Evolutionary conservation across 1,140 invertebrate genomes (phyloP).

Genomic region (Tetranychus urticae): DNA sequence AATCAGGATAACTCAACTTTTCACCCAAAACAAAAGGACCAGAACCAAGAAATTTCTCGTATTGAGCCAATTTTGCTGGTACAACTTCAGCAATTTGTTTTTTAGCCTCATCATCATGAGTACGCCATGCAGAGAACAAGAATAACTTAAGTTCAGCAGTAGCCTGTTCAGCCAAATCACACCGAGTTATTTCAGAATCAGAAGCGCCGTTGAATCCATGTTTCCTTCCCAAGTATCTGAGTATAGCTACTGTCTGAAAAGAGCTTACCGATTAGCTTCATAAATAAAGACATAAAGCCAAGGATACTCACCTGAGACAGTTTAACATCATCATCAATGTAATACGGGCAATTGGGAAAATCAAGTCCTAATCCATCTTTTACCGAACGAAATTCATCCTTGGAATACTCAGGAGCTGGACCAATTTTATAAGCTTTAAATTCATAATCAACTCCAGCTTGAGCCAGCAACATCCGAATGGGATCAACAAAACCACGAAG

Average conservation of each 20-base stretch:
- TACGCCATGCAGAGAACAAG: slow-evolving; percentile 16
- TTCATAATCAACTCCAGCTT: slow-evolving; percentile 40
- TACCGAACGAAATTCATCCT: slow-evolving; percentile 14
- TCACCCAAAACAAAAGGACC: slow-evolving; percentile 24
- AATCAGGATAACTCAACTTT: slow-evolving; percentile 26
- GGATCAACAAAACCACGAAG: slow-evolving; percentile 36
- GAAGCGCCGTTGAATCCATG: slow-evolving; percentile 17
- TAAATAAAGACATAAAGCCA: no score
- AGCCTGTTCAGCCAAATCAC: slow-evolving; percentile 24
- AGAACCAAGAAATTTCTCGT: slow-evolving; percentile 20
- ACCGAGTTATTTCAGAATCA: slow-evolving; percentile 20
- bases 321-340: slow-evolving; percentile 15
- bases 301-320: slow-evolving; percentile 5
- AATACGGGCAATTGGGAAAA: slow-evolving; percentile 19
- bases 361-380: slow-evolving; percentile 17
- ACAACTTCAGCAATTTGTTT: slow-evolving; percentile 13
- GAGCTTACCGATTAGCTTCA: no score
- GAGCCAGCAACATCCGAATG: slow-evolving; percentile 41
- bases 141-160: slow-evolving; percentile 22
- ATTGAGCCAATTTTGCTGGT: slow-evolving; percentile 17
- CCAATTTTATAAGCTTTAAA: slow-evolving; percentile 23
- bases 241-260: slow-evolving; percentile 22
- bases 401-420: slow-evolving; percentile 12
- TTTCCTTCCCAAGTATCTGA: slow-evolving; percentile 24
- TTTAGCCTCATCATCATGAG: slow-evolving; percentile 9